These are phyloP conservation scores for Philhelius pedissequus DNA, from an alignment of 2,888 invertebrate genomes.

Conservation along the genomic window DNA sequence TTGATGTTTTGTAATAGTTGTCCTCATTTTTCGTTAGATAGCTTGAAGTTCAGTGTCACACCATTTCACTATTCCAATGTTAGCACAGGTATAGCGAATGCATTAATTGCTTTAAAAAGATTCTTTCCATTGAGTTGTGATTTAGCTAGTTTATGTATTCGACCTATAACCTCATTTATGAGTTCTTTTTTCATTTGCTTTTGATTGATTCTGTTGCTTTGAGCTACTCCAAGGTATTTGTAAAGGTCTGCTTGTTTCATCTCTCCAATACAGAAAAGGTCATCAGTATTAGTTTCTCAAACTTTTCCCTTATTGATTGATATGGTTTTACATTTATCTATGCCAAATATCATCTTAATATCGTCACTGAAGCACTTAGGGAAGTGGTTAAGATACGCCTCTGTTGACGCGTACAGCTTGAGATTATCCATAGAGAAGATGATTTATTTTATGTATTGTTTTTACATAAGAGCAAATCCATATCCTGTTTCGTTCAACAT, in stretches of 20 bases:
- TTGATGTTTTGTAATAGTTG: neutral
- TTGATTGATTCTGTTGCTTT: neutral
- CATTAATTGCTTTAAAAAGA: neutral
- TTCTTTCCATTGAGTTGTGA: neutral
- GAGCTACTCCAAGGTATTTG: neutral
- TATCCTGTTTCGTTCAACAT: too few species aligned
- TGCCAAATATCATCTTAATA: too few species aligned
- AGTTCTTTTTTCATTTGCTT: neutral
- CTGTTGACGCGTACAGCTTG: too few species aligned
- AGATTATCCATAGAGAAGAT: too few species aligned
- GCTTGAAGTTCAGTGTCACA: neutral
- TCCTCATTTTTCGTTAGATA: neutral
- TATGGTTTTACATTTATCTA: too few species aligned
- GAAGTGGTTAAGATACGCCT: too few species aligned
- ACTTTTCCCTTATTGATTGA: too few species aligned
- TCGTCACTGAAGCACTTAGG: too few species aligned
- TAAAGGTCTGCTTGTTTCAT: neutral
- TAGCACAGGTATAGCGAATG: neutral
- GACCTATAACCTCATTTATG: neutral
- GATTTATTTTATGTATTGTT: too few species aligned
- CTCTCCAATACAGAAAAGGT: too few species aligned
- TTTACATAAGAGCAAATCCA: too few species aligned
- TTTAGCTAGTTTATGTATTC: neutral
- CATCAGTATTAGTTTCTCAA: too few species aligned
- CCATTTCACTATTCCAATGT: neutral